Evolutionary conservation across 2,888 invertebrate species (phyloP).

Genomic region (Chaitophorus viminalis): DNA sequence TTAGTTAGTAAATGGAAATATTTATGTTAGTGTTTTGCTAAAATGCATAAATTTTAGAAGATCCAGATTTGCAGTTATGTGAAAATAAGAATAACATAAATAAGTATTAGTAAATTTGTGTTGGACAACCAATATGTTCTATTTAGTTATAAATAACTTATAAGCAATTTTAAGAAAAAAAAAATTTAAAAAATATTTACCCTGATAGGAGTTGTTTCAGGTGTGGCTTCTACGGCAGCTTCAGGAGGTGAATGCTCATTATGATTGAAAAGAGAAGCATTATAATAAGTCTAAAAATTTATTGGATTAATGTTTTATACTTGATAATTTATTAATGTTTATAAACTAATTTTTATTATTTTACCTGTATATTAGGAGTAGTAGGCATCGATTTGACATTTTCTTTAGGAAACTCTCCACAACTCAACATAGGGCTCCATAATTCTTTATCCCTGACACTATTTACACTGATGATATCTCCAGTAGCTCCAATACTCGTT

Average conservation of each 20-base stretch:
- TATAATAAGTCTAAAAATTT: conserved; percentile 43
- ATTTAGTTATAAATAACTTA: neutral
- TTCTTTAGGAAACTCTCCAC: conserved; percentile 49
- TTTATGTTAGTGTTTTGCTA: too few relatives aligned
- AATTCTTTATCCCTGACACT: conserved; percentile 45
- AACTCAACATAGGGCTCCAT: conserved; percentile 55
- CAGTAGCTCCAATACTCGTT: conserved; percentile 50
- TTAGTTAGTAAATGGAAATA: too few relatives aligned
- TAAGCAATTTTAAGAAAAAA: neutral
- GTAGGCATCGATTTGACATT: conserved; percentile 44
- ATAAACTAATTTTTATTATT: neutral
- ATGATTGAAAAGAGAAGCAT: conserved; percentile 66
- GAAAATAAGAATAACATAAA: too few relatives aligned
- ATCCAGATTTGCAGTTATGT: too few relatives aligned
- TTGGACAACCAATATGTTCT: too few relatives aligned
- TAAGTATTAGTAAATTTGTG: too few relatives aligned
- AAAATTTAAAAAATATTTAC: conserved; percentile 66
- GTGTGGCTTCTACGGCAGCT: conserved; percentile 88
- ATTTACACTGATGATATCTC: conserved; percentile 48
- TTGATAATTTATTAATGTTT: neutral
- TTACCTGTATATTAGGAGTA: conserved; percentile 56
- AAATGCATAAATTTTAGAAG: too few relatives aligned
- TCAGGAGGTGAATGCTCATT: conserved; percentile 82
- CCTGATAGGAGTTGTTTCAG: conserved; percentile 86
- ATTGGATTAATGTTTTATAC: neutral